These are phyloP conservation scores for Dreissena rostriformis DNA, from an alignment of 1,140 invertebrate species.

Conservation along the genomic window DNA sequence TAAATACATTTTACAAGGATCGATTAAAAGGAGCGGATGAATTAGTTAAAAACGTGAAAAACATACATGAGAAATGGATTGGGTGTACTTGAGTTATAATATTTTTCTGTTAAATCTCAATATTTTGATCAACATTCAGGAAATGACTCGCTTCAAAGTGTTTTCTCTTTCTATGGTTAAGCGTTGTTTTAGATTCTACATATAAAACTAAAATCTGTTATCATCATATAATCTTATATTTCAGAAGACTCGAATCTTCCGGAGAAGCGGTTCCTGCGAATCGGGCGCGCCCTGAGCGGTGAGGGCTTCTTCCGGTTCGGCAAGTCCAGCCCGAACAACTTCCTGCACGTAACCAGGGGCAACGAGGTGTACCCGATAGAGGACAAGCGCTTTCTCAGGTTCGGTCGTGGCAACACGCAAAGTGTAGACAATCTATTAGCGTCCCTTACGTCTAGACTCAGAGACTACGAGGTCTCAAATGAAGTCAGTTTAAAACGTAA, in stretches of 20 bases:
- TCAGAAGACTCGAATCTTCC: not conserved
- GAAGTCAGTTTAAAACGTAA: conserved; percentile 57
- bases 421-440: conserved; percentile 57
- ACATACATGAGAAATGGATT: too few species aligned
- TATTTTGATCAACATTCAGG: too few species aligned
- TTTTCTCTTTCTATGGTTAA: not conserved
- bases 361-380: conserved; percentile 50
- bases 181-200: not conserved
- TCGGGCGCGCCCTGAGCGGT: conserved; percentile 66
- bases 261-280: conserved; percentile 74
- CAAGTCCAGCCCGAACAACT: conserved; percentile 54
- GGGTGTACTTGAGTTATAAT: too few species aligned
- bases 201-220: not conserved
- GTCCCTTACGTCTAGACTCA: conserved; percentile 52
- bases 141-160: too few species aligned
- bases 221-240: not conserved
- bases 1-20: too few species aligned
- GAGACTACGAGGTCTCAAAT: conserved; percentile 52
- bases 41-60: too few species aligned
- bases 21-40: too few species aligned
- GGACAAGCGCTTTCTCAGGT: conserved; percentile 75
- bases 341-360: conserved; percentile 63
- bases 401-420: conserved; percentile 65
- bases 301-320: conserved; percentile 77
- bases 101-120: too few species aligned